phyloP scores from a whole-genome alignment of 2,797 vertebrate species.

The Pantherophis vulpinus region DNA sequence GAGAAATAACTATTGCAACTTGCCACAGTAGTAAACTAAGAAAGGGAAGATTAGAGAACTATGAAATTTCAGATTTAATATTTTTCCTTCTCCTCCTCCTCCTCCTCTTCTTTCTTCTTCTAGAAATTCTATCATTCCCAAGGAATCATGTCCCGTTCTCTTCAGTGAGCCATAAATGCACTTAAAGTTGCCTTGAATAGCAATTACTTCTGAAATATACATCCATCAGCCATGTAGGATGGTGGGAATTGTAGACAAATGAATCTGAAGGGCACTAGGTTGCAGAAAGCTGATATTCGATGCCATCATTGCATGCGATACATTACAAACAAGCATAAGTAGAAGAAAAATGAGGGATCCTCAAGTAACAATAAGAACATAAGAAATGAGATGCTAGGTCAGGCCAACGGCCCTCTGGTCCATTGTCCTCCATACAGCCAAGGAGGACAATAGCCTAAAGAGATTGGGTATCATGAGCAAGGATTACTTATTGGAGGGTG shows the following conservation, averaged over 20 bases:
- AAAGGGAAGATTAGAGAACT: background rate
- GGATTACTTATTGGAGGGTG: background rate
- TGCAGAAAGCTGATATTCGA: background rate
- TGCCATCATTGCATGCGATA: background rate
- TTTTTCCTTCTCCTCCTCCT: background rate
- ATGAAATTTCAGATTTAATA: background rate
- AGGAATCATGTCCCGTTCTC: background rate
- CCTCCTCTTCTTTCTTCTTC: background rate
- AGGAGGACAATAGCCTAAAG: background rate
- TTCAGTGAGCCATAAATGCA: background rate
- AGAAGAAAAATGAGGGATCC: background rate
- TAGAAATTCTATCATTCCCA: background rate
- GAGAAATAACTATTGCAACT: slow-evolving; percentile 14
- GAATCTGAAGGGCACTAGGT: background rate
- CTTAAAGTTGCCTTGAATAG: background rate
- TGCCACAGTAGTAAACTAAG: slow-evolving; percentile 16
- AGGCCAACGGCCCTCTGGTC: background rate
- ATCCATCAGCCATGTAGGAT: background rate
- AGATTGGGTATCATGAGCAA: background rate
- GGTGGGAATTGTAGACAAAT: background rate
- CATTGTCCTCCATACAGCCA: background rate
- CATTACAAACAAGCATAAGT: background rate
- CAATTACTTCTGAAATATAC: background rate
- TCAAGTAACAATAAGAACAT: background rate
- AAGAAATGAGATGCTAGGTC: background rate